Evolutionary conservation across 2,888 invertebrate species (phyloP), one percentile per base, ranked within the genome.

Genomic region (Dicycla oo): DNA sequence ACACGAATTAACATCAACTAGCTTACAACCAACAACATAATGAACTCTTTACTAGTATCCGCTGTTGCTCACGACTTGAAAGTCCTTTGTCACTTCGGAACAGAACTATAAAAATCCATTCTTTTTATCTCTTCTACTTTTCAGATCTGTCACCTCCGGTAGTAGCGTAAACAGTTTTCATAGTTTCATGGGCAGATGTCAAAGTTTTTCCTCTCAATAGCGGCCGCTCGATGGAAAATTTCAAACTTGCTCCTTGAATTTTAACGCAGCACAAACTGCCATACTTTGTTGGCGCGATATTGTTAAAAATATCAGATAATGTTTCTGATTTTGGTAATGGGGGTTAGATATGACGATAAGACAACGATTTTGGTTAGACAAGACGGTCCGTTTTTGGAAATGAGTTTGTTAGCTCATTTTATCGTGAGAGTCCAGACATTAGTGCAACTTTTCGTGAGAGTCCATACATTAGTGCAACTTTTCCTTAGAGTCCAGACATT

Each of bases 171-270:
- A 88, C 87, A 85, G 83, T 88, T 88, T 88, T 83, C 82, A 87
- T 87, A 87, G 87, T 88, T 88, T 84, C 82, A 87, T 78, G 81
- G 84, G 78, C 86, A 87, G 80, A 81, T 82, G 88, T 83, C 82
- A 68, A 88, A 88, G 83, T 87, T 88, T 82, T 79, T 80, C 80
- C 78, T 80, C 75, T 75, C 69, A 73, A 74, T 73, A 63, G 73
- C 75, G 58, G 57, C 54, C 51, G 68, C 80, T 82, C 77, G 73
- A 60, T 56, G 78, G 81, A 72, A 80, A 76, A 78, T 76, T 85
- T 69, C 70, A 73, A 86, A 88, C 80, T 87, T 86, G 62, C 68
- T 82, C 81, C 82, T 81, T 84, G 85, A 87, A 87, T 87, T 84
- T 87, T 84, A 84, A 87, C 78, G 79, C 75, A 66, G 73, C 68